Percentiles rank a stretch among this genome's conserved stretches.
Evolutionary conservation across 2,888 invertebrate species (phyloP).

Genomic region (Luperina nickerlii): DNA sequence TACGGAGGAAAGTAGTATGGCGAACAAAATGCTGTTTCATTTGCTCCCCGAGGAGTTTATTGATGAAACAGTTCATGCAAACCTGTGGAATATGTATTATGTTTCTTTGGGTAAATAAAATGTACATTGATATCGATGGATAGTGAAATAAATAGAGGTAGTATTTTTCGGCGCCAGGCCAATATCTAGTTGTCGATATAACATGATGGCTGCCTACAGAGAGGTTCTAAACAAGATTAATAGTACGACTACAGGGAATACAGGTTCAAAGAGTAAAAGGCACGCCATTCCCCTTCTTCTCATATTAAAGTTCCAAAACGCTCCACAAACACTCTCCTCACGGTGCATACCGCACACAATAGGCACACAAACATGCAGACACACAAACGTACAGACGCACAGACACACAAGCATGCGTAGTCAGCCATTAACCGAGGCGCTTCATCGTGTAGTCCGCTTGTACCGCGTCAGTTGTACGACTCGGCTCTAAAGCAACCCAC

Average conservation of each 20-base stretch:
- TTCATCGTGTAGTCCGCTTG: slow-evolving; percentile 19
- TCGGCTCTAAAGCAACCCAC: background rate
- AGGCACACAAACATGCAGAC: background rate
- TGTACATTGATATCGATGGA: slow-evolving; percentile 5
- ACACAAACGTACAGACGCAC: background rate
- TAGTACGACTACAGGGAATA: background rate
- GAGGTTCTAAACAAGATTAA: background rate
- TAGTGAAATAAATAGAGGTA: background rate
- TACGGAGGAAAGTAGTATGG: slow-evolving; percentile 44
- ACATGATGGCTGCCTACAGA: background rate
- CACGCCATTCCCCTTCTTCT: background rate
- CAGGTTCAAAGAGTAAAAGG: background rate
- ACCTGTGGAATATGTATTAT: slow-evolving; percentile 7
- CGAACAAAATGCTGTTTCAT: slow-evolving; percentile 43
- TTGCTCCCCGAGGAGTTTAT: slow-evolving; percentile 47
- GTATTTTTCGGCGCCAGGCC: background rate
- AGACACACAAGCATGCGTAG: background rate
- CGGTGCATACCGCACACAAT: background rate
- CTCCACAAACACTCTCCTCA: background rate
- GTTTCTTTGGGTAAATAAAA: background rate
- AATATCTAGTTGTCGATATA: background rate
- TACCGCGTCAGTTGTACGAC: background rate
- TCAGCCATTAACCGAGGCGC: slow-evolving; percentile 7
- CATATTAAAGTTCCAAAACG: background rate
- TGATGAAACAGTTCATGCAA: slow-evolving; percentile 39